phyloP scores from a whole-genome alignment of 2,113 vertebrate genomes.

The Grammomys surdaster region DNA sequence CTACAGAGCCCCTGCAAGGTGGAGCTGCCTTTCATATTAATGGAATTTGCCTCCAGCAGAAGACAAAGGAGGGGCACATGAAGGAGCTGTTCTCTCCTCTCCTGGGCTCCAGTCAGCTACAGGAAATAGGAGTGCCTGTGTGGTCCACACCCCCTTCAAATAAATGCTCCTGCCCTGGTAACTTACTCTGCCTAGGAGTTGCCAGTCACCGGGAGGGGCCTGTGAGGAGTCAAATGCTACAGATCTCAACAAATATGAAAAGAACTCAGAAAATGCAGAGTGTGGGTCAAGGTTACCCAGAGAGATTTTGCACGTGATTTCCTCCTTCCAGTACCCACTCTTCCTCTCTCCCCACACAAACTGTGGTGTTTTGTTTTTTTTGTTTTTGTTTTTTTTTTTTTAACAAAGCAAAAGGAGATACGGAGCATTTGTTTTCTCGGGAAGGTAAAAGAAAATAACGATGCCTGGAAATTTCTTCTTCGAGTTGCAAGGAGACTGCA shows the following conservation, averaged over 20 bases:
- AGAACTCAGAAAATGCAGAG: not conserved
- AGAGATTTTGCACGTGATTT: not conserved
- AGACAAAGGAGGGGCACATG: not conserved
- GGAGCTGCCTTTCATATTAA: not conserved
- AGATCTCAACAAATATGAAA: not conserved
- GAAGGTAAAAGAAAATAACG: conserved; percentile 52
- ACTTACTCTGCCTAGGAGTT: not conserved
- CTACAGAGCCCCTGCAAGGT: not conserved
- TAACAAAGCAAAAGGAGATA: not conserved
- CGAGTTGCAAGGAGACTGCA: conserved; percentile 21
- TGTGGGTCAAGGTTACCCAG: conserved; percentile 66
- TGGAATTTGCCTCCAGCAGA: not conserved
- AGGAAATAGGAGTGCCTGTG: not conserved
- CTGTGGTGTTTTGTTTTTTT: not conserved
- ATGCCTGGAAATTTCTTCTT: not conserved
- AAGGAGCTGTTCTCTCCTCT: not conserved
- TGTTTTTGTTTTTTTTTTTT: not conserved
- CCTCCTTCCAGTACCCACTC: not conserved
- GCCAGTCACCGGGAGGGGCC: not conserved
- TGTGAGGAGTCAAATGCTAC: not conserved
- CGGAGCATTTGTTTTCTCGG: conserved; percentile 57
- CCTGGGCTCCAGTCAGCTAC: not conserved
- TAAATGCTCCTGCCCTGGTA: not conserved
- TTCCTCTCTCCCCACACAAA: not conserved
- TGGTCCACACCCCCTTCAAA: not conserved